Evolutionary conservation across 2,888 invertebrate genomes (phyloP), one percentile per base, ranked within the genome.

Genomic region (Drosophila sordidula): DNA sequence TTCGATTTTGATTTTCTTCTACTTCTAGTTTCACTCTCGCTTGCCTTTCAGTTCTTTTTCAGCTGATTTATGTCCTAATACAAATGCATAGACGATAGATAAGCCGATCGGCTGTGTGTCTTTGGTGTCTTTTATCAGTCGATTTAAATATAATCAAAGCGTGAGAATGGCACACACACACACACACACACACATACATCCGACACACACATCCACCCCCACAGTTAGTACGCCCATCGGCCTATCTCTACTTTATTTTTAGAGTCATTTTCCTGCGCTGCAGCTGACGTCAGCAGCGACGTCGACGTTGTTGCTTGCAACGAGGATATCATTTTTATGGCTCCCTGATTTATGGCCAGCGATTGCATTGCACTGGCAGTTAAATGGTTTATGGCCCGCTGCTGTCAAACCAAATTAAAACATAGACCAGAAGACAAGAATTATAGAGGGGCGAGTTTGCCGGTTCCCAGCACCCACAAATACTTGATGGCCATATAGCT

Each of bases 301-400:
- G 38, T 5, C 29, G 54, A 25, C 52, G 26, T 9, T 44, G 25
- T 22, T 50, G 55, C 59, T 67, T 67, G 73, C 62, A 58, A 34
- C 18, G 36, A 61, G 72, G 74, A 73, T 73, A 73, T 74, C 55
- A 73, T 73, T 78, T 81, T 78, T 78, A 85, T 81, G 68, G 79
- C 51, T 42, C 67, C 29, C 76, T 82, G 80, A 80, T 80, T 80
- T 80, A 80, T 80, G 79, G 75, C 36, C 72, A 62, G 62, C 79
- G 82, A 82, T 81, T 85, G 85, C 85, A 72, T 63, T 84, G 56
- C 64, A 66, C 62, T 74, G 78, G 78, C 81, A 77, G 56, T 76
- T 79, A 82, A 69, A 78, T 80, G 78, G 55, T 72, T 75, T 76
- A 79, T 80, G 69, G 45, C 52, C 6, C 51, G 73, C 16, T 25